Base-by-base conservation (phyloP, 2,797 vertebrate genomes). In the Xerus rutilus region DNA sequence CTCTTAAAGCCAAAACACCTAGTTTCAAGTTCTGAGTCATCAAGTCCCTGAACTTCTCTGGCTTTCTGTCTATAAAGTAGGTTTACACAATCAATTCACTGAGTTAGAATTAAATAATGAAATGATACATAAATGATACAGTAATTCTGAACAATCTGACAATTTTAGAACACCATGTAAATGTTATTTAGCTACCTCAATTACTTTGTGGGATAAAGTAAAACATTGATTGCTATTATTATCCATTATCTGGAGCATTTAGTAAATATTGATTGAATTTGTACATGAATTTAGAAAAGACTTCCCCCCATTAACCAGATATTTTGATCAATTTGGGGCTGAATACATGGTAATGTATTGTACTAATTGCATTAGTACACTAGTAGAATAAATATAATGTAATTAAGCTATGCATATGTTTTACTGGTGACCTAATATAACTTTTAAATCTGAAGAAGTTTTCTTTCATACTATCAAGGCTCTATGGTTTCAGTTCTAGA, bases 401-500 rank as follows among this genome's bases (percentile, higher is more conserved):
- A 73, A 17, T 28, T 49, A 89, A 86, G 65, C 92, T 76, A 73
- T 73, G 3, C n/a, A 28, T 64, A n/a, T 84, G 20, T 74, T 57
- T 86, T 17, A 39, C 39, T 78, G 39, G 30, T 59, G 62, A 78
- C 14, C 18, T n/a, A 9, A 83, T 35, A 62, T 43, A 35, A 23
- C 64, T 96, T 89, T 94, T 45, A 94, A 81, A 89, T 65, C 47
- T 86, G 64, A 47, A 86, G 45, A 59, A 67, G 6, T 23, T 62
- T 25, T 62, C 59, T 25, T 90, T 25, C 4, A 35, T 92, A 32
- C 0, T 78, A 0, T 77, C 25, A 49, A 39, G 39, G 3, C 3
- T 92, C 20, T 78, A 15, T 69, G 45, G 43, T 28, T 39, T 21
- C 59, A 79, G 2, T 89, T 89, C 23, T 84, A 30, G 13, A 84